Percentiles rank a stretch among this genome's conserved stretches.
Conservation (phyloP, 2,797 vertebrate species). For the Gastrophryne carolinensis region DNA sequence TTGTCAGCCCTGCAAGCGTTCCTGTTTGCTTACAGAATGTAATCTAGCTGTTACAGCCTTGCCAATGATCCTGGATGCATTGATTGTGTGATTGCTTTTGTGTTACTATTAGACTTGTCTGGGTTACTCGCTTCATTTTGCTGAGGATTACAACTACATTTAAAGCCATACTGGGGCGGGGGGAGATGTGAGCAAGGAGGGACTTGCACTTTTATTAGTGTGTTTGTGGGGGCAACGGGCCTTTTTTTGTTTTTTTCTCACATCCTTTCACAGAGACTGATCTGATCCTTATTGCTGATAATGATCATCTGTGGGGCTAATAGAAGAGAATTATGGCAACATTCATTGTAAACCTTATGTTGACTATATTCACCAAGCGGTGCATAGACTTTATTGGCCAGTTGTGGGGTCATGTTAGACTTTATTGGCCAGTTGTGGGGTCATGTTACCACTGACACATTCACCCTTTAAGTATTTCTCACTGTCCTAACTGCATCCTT, state of each 20-base stretch:
- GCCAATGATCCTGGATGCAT: conserved; percentile 80
- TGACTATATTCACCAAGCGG: too few relatives aligned
- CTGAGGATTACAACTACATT: not conserved
- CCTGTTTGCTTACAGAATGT: conserved; percentile 88
- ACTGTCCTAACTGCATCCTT: too few relatives aligned
- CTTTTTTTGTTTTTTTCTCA: too few relatives aligned
- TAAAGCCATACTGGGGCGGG: conserved; percentile 5
- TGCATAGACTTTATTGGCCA: too few relatives aligned
- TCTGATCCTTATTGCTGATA: conserved; percentile 14
- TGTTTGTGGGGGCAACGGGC: too few relatives aligned
- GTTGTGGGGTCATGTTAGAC: too few relatives aligned
- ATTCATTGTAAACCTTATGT: too few relatives aligned
- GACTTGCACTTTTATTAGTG: not conserved
- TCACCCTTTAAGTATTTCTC: too few relatives aligned
- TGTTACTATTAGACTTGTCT: not conserved
- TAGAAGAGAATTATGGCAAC: not conserved
- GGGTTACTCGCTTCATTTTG: not conserved
- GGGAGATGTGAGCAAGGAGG: too few relatives aligned
- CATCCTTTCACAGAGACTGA: not conserved
- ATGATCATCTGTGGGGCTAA: not conserved
- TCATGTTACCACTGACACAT: too few relatives aligned
- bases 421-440: too few relatives aligned
- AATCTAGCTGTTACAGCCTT: conserved; percentile 79
- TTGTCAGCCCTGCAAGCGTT: conserved; percentile 85
- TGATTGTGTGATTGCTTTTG: conserved; percentile 73